Evolutionary conservation across 2,888 invertebrate genomes (phyloP).

Genomic region (Notocelia uddmanniana): DNA sequence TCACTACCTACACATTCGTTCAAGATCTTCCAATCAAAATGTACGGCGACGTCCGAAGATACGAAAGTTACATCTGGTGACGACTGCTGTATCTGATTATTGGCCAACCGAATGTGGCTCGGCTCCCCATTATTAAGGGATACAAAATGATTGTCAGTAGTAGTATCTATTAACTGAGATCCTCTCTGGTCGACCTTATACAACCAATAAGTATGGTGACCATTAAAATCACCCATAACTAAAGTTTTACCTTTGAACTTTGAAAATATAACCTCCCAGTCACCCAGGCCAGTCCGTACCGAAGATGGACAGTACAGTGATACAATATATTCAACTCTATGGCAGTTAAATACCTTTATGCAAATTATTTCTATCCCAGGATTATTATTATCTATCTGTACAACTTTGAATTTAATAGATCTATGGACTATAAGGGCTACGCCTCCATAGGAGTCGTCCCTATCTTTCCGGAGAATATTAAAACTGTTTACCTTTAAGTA

Average conservation of each 20-base stretch:
- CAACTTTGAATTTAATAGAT: constrained; percentile 25
- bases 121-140: background rate
- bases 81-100: constrained; percentile 5
- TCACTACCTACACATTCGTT: constrained; percentile 45
- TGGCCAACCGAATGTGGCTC: background rate
- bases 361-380: constrained; percentile 28
- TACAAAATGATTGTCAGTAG: background rate
- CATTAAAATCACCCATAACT: too few relatives aligned
- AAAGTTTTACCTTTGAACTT: too few relatives aligned
- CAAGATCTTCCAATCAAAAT: constrained; percentile 13
- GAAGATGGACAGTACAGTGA: background rate
- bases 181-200: background rate
- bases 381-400: background rate
- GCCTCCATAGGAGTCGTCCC: constrained; percentile 39
- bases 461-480: constrained; percentile 36
- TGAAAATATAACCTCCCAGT: background rate
- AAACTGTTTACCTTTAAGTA: constrained; percentile 28
- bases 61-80: constrained; percentile 15
- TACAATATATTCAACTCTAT: background rate
- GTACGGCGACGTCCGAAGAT: constrained; percentile 25
- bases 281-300: background rate
- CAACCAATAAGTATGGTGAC: too few relatives aligned
- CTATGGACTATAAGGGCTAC: constrained; percentile 38
- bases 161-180: background rate
- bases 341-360: constrained; percentile 23